Conservation (phyloP, 2,797 vertebrate genomes). For the Loris lydekkerianus region DNA sequence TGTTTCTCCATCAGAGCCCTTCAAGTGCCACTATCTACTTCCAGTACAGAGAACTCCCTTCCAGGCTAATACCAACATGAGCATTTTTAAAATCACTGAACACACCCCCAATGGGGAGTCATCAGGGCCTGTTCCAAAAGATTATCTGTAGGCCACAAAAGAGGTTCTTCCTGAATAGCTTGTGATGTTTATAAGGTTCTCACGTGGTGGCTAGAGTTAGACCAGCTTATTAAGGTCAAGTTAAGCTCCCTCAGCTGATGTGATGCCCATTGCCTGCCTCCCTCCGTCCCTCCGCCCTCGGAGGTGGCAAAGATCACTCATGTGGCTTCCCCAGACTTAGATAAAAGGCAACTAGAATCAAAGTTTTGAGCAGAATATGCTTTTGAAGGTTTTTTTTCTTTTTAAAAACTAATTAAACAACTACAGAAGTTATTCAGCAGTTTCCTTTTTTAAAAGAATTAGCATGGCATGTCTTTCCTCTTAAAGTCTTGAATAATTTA, state of each 20-base stretch:
- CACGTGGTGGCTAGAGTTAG: not conserved
- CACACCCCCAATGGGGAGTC: not conserved
- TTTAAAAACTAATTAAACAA: conserved; percentile 59
- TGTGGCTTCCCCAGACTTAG: conserved; percentile 80
- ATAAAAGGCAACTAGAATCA: conserved; percentile 56
- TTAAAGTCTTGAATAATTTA: conserved; percentile 80
- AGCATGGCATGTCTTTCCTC: conserved; percentile 65
- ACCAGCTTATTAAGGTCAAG: not conserved
- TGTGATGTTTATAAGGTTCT: not conserved
- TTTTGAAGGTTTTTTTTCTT: not conserved
- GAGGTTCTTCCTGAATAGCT: not conserved
- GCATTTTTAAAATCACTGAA: not conserved
- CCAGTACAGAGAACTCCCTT: not conserved
- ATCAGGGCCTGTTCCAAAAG: not conserved
- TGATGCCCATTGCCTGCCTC: not conserved
- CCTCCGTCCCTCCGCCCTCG: conserved; percentile 50
- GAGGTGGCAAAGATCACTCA: conserved; percentile 9
- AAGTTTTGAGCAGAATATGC: conserved; percentile 67
- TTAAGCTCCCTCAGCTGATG: conserved; percentile 88
- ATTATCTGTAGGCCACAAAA: not conserved
- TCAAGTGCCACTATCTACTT: not conserved
- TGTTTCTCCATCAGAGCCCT: not conserved
- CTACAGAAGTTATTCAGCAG: conserved; percentile 57
- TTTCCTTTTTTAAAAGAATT: conserved; percentile 71
- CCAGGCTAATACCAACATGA: not conserved